phyloP scores from a whole-genome alignment of 2,888 invertebrate species.

The Caenorhabditis auriculariae region DNA sequence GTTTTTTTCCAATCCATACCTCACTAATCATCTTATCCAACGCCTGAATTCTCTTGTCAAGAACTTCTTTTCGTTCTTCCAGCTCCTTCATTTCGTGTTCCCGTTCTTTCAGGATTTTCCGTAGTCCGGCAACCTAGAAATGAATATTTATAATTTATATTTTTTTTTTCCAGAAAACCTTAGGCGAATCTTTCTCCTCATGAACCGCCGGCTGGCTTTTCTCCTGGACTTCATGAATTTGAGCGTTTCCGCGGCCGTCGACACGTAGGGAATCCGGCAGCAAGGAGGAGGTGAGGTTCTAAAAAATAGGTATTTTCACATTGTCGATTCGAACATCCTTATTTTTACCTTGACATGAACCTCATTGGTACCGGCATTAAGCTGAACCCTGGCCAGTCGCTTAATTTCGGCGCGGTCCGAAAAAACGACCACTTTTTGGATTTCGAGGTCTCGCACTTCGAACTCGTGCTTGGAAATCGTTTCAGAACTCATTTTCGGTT shows the following conservation, averaged over 20 bases:
- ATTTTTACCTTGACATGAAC: constrained; percentile 34
- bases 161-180: too few relatives aligned
- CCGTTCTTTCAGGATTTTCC: constrained; percentile 1
- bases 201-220: constrained; percentile 17
- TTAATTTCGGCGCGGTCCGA: constrained; percentile 55
- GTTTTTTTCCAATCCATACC: constrained; percentile 17
- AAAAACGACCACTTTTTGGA: constrained; percentile 43
- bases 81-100: constrained; percentile 14
- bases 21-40: constrained; percentile 49
- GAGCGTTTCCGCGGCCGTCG: constrained; percentile 44
- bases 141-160: too few relatives aligned
- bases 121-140: constrained; percentile 12
- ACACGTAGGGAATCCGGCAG: constrained; percentile 48
- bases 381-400: constrained; percentile 24
- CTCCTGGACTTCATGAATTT: constrained; percentile 50
- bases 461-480: too few relatives aligned
- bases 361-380: constrained; percentile 45
- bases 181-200: constrained; percentile 34
- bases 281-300: constrained; percentile 40
- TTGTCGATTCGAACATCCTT: neutral
- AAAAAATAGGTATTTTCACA: constrained; percentile 3
- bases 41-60: constrained; percentile 40
- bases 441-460: constrained; percentile 23
- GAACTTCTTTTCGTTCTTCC: constrained; percentile 5
- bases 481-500: too few relatives aligned